Evolutionary conservation across 2,113 vertebrate genomes (phyloP), one percentile per base, ranked within the genome.

Genomic region (Chionis minor): DNA sequence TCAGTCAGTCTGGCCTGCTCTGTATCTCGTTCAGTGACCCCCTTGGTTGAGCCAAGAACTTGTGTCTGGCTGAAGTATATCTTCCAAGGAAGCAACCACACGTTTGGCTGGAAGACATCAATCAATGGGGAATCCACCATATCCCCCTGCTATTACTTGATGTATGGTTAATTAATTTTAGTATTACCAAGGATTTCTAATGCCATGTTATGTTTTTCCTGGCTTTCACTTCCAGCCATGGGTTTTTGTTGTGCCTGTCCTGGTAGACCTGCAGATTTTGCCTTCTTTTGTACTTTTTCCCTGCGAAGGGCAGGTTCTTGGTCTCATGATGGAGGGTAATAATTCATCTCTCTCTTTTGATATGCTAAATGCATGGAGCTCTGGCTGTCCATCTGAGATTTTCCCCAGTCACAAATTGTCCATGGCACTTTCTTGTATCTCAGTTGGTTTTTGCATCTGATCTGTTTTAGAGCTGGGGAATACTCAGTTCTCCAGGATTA

Each of bases 41-140:
- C 27, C 40, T 24, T 9, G 52, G 26, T 0, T 45, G 72, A 91
- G 72, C 75, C 82, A 92, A 92, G 63, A 78, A 66, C 63, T 81
- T 44, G 26, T 51, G 44, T 49, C 40, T 86, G 47, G 21, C 63
- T 72, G 49, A 74, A 74, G 67, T 81, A 7, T 28, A 47, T 79
- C 65, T 92, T 61, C 72, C 65, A 75, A 56, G 81, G 56, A 54
- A 86, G 59, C 77, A 88, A 91, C 94, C 80, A 75, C 4, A 9
- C 24, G 90, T 95, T 86, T 86, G 91, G 91, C 96, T 94, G 86
- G 45, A 84, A 94, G 88, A 88, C 17, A 52, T 91, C 56, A 81
- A 84, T 74, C 88, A 92, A 85, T 75, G 92, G 69, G 79, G 83
- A 94, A 95, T 94, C 74, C 54, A 65, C 16, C 16, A 3, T 65